phyloP scores from a whole-genome alignment of 2,113 vertebrate genomes.

The Dinomys branickii region DNA sequence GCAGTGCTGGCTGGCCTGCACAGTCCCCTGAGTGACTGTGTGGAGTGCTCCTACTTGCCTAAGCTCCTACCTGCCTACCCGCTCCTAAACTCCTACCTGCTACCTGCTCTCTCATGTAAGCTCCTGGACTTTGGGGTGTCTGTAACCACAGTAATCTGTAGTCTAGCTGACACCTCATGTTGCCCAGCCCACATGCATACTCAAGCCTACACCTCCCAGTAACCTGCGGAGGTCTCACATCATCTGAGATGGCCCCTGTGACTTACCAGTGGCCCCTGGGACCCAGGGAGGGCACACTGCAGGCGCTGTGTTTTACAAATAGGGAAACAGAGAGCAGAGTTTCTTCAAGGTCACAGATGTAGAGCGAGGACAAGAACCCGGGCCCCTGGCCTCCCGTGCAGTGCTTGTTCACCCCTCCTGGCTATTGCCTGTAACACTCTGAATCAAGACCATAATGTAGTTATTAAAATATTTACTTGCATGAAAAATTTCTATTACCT shows the following conservation, averaged over 20 bases:
- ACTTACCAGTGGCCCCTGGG: neutral
- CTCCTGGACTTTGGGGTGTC: neutral
- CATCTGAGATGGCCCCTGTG: no score
- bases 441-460: constrained; percentile 73
- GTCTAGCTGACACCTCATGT: rapidly evolving
- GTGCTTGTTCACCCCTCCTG: neutral
- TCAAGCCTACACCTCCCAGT: neutral
- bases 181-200: rapidly evolving
- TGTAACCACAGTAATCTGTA: neutral
- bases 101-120: neutral
- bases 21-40: neutral
- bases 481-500: constrained; percentile 77
- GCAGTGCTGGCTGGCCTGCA: rapidly evolving
- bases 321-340: neutral
- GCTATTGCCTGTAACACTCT: neutral
- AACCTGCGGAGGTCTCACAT: neutral
- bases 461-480: constrained; percentile 80
- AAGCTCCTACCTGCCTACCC: neutral
- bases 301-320: neutral
- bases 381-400: neutral
- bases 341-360: neutral
- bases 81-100: neutral
- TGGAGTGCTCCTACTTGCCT: no score
- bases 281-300: neutral
- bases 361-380: neutral